Percentiles rank a stretch among this genome's conserved stretches.
Conservation (phyloP, 2,113 vertebrate genomes). For the Nanorana parkeri region DNA sequence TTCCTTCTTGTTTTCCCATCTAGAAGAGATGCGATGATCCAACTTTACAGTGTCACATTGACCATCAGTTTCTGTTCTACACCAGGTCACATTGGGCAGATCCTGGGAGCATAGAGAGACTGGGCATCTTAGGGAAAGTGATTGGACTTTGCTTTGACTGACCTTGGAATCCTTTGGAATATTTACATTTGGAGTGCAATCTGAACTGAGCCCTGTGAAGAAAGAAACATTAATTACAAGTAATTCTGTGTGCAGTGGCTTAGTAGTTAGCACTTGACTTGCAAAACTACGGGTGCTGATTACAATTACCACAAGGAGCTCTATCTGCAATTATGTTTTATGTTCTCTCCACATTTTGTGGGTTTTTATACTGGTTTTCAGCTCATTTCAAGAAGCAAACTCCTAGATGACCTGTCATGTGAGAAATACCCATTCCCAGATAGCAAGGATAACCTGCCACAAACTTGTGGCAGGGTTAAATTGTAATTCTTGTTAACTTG, state of each 20-base stretch:
- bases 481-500: too few relatives aligned
- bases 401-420: too few relatives aligned
- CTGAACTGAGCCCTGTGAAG: neutral
- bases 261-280: too few relatives aligned
- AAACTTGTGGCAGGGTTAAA: too few relatives aligned
- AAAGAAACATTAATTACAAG: neutral
- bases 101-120: neutral
- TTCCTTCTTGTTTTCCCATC: neutral
- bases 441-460: too few relatives aligned
- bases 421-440: too few relatives aligned
- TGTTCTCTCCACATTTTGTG: too few relatives aligned
- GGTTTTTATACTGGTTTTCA: too few relatives aligned
- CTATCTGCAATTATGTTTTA: too few relatives aligned
- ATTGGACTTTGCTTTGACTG: neutral
- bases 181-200: neutral
- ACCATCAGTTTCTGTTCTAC: neutral
- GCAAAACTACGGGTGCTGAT: too few relatives aligned
- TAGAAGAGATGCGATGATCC: neutral
- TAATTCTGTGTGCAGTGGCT: neutral
- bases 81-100: constrained; percentile 20
- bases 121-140: neutral
- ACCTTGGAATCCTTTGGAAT: neutral
- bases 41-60: neutral
- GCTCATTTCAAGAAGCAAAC: too few relatives aligned
- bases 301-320: too few relatives aligned